Percentiles rank a stretch among this genome's conserved stretches.
These are phyloP conservation scores for Pristis pectinata DNA, from an alignment of 2,797 vertebrate species.

Conservation along the genomic window DNA sequence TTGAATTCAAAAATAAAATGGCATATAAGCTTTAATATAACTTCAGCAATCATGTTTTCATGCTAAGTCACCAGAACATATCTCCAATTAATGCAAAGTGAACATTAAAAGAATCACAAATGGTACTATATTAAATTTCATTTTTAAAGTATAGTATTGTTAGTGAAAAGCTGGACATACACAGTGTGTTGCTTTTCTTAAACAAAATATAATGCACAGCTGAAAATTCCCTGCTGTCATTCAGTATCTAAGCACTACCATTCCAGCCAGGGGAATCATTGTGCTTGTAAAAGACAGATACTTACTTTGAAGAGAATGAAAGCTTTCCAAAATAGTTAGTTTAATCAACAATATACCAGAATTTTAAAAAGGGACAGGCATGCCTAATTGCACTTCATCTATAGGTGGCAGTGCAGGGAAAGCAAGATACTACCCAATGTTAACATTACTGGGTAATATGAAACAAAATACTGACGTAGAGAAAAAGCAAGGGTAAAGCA, in stretches of 20 bases:
- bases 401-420: slow-evolving; percentile 7
- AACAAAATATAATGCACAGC: not conserved
- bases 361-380: not conserved
- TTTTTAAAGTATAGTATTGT: not conserved
- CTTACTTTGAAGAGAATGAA: not conserved
- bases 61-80: not conserved
- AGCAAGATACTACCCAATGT: not conserved
- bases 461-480: not conserved
- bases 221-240: not conserved
- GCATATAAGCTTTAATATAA: not conserved
- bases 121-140: not conserved
- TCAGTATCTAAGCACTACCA: not conserved
- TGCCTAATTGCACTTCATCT: slow-evolving; percentile 2
- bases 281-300: not conserved
- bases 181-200: not conserved
- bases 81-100: not conserved
- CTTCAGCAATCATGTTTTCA: not conserved
- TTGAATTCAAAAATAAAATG: slow-evolving; percentile 7
- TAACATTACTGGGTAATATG: not conserved
- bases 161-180: not conserved
- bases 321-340: not conserved
- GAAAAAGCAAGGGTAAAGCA: not conserved
- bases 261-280: not conserved
- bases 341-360: too few species aligned
- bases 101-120: not conserved